Conservation (phyloP, 2,797 vertebrate species). For the Sebastes goodei region DNA sequence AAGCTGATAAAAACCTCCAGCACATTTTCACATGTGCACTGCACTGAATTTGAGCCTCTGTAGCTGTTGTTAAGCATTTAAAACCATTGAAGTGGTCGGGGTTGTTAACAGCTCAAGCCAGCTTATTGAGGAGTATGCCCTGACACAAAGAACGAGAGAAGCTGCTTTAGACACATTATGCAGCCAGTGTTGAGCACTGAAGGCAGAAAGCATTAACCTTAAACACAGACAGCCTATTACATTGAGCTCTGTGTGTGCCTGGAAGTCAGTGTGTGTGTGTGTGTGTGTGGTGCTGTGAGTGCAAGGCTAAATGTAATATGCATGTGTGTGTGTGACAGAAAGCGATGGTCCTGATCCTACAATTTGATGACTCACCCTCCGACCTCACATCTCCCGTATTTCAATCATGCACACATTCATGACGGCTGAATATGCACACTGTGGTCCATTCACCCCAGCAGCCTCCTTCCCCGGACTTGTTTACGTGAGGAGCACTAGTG, state of each 20-base stretch:
- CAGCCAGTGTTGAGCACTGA: not conserved
- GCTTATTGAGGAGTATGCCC: not conserved
- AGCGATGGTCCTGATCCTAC: constrained; percentile 30
- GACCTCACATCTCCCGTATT: not conserved
- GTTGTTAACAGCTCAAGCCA: not conserved
- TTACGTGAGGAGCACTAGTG: not conserved
- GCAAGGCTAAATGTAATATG: constrained; percentile 10
- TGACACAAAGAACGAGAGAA: not conserved
- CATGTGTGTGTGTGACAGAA: not conserved
- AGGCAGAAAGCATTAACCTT: constrained; percentile 22
- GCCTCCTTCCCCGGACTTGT: not conserved
- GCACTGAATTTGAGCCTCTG: not conserved
- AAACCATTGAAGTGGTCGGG: not conserved
- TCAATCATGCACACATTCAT: not conserved
- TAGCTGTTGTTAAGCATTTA: not conserved
- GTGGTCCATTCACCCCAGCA: not conserved
- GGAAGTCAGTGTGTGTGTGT: not conserved
- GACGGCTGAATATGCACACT: not conserved
- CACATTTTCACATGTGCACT: not conserved
- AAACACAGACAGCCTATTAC: not conserved
- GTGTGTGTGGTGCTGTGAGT: not conserved
- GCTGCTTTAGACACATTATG: constrained; percentile 17
- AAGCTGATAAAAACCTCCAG: too few relatives aligned
- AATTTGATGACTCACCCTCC: constrained; percentile 57
- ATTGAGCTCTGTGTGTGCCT: not conserved